Conservation (phyloP, 2,888 invertebrate species). For the Heliconius erato region DNA sequence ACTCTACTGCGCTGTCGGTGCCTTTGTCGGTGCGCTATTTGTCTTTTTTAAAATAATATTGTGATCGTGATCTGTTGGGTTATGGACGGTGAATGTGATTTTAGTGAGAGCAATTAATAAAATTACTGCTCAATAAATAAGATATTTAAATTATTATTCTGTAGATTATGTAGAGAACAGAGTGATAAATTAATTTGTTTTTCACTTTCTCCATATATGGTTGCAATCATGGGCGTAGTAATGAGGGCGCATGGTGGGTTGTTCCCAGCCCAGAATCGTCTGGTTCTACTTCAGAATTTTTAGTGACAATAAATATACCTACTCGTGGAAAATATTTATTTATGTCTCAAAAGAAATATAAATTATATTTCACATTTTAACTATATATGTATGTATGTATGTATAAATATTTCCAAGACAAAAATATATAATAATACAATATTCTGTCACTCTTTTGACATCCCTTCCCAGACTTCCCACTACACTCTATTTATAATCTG, state of each 20-base stretch:
- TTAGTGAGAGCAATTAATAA: not conserved
- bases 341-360: too few species aligned
- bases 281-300: too few species aligned
- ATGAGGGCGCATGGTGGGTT: too few species aligned
- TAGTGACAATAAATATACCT: too few species aligned
- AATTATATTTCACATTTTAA: too few species aligned
- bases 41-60: slow-evolving; percentile 5
- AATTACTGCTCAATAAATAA: not conserved
- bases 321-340: too few species aligned
- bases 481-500: not conserved
- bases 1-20: slow-evolving; percentile 12
- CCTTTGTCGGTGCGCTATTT: slow-evolving; percentile 25
- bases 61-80: not conserved
- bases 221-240: too few species aligned
- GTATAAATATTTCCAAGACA: too few species aligned
- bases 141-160: not conserved
- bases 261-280: too few species aligned
- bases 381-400: too few species aligned
- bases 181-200: not conserved
- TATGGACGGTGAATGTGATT: not conserved
- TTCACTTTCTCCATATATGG: not conserved
- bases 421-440: too few species aligned
- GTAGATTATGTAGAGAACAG: not conserved
- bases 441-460: too few species aligned
- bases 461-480: slow-evolving; percentile 27